Conservation (phyloP, 2,888 invertebrate genomes). For the Drosophila affinis region DNA sequence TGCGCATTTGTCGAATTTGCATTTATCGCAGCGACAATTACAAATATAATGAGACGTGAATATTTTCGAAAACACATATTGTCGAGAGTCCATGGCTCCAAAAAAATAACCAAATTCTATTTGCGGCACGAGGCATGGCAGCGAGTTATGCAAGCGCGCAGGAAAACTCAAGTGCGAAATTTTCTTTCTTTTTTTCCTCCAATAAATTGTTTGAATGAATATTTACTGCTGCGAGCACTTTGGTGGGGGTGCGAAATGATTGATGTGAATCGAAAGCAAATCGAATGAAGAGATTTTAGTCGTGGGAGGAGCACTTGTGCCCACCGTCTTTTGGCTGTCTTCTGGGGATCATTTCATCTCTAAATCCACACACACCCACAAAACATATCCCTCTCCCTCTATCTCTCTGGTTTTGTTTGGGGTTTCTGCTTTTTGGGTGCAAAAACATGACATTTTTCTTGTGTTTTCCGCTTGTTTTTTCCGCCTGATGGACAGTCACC, state of each 20-base stretch:
- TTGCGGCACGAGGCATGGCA: constrained; percentile 30
- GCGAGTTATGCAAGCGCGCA: constrained; percentile 31
- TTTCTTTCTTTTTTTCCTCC: background rate
- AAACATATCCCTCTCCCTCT: background rate
- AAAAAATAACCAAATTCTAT: constrained; percentile 13
- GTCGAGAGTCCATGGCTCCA: background rate
- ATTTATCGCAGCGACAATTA: constrained; percentile 55
- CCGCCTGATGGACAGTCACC: constrained; percentile 38
- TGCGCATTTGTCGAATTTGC: constrained; percentile 57
- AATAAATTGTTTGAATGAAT: background rate
- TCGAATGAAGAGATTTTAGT: background rate
- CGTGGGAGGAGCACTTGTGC: background rate
- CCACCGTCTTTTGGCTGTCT: background rate
- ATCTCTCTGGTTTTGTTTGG: background rate
- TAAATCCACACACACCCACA: background rate
- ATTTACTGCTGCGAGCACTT: background rate
- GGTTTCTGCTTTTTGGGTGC: background rate
- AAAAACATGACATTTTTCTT: constrained; percentile 40
- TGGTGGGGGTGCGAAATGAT: background rate
- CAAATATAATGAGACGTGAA: constrained; percentile 63
- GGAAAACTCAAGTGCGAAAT: background rate
- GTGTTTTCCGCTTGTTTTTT: constrained; percentile 43
- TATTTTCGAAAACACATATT: constrained; percentile 47
- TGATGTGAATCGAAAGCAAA: background rate
- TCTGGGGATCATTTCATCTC: background rate